phyloP scores from a whole-genome alignment of 1,140 invertebrate species.

The Drosophila nikananu region DNA sequence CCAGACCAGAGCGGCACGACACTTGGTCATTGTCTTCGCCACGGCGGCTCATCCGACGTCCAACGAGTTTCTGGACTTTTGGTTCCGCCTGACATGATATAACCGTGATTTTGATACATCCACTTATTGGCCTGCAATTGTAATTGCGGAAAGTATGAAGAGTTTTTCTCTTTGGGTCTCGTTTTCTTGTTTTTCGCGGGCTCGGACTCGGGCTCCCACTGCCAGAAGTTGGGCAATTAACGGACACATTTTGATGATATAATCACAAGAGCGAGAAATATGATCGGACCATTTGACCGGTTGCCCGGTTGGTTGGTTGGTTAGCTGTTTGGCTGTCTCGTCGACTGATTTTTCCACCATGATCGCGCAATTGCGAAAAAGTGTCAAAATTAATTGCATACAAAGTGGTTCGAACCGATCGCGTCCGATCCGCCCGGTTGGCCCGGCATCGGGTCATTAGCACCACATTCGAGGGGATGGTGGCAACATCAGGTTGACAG shows the following conservation, averaged over 20 bases:
- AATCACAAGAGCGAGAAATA: constrained; percentile 38
- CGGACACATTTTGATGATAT: constrained; percentile 48
- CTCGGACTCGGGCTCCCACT: constrained; percentile 21
- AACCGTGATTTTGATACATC: constrained; percentile 29
- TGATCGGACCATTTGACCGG: constrained; percentile 37
- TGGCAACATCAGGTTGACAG: constrained; percentile 36
- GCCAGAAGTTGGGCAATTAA: constrained; percentile 57
- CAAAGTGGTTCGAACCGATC: constrained; percentile 32
- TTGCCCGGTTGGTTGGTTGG: constrained; percentile 11
- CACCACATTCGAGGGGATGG: constrained; percentile 40
- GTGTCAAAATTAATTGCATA: constrained; percentile 56
- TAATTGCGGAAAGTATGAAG: constrained; percentile 25
- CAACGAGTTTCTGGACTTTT: constrained; percentile 40
- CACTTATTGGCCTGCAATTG: constrained; percentile 49
- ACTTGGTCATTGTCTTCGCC: constrained; percentile 55
- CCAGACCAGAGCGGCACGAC: constrained; percentile 31
- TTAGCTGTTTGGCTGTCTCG: not conserved
- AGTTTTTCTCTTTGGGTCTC: constrained; percentile 6
- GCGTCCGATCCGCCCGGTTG: constrained; percentile 7
- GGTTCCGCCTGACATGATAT: constrained; percentile 60
- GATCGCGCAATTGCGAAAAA: constrained; percentile 42
- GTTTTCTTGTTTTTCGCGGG: constrained; percentile 5
- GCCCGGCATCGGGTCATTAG: constrained; percentile 47
- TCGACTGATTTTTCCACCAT: constrained; percentile 21
- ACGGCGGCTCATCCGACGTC: constrained; percentile 19